Conservation (phyloP, 2,888 invertebrate genomes). For the Caenorhabditis sp. region DNA sequence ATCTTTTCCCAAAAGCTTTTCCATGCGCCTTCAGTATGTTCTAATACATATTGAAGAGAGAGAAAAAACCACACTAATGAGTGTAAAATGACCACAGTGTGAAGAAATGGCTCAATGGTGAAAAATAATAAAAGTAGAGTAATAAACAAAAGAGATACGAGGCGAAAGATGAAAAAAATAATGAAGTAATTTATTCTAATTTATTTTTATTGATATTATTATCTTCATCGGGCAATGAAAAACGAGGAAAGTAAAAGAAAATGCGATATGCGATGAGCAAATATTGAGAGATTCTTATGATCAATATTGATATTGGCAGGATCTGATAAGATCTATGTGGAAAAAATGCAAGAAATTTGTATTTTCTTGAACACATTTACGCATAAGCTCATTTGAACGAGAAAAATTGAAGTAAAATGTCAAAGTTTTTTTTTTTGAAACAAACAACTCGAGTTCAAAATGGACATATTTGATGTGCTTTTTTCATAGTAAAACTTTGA, state of each 20-base stretch:
- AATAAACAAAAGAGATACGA: too few relatives aligned
- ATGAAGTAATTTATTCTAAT: not conserved
- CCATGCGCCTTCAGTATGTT: not conserved
- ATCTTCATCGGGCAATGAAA: not conserved
- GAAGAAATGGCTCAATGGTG: too few relatives aligned
- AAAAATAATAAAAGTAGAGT: too few relatives aligned
- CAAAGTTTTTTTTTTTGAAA: not conserved
- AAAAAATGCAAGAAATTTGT: not conserved
- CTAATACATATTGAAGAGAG: not conserved
- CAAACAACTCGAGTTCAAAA: too few relatives aligned
- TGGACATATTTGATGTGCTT: too few relatives aligned
- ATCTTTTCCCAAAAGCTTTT: not conserved
- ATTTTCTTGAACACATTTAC: not conserved
- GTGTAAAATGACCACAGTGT: not conserved
- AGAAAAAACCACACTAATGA: not conserved
- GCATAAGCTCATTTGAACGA: not conserved
- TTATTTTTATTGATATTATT: not conserved
- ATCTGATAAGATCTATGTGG: not conserved
- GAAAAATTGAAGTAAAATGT: not conserved
- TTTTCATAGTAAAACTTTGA: too few relatives aligned
- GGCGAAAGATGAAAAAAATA: not conserved
- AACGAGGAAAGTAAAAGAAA: not conserved
- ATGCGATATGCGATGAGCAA: constrained; percentile 1
- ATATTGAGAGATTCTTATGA: not conserved
- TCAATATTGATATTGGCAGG: not conserved